phyloP scores from a whole-genome alignment of 2,888 invertebrate genomes.

The Lycaena phlaeas region DNA sequence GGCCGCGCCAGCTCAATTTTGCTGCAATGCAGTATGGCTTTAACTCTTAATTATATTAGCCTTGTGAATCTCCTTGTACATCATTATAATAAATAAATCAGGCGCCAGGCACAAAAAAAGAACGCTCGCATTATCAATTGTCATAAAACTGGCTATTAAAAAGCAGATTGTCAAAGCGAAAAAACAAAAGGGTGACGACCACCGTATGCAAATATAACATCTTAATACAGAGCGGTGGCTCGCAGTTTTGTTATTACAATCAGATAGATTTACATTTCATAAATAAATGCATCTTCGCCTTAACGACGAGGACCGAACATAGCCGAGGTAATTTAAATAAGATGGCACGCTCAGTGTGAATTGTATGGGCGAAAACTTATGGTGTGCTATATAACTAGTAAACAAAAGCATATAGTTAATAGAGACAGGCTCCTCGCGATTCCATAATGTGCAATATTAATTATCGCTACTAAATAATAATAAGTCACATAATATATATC shows the following conservation, averaged over 20 bases:
- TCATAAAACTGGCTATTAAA: slow-evolving; percentile 4
- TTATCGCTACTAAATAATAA: no score
- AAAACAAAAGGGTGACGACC: slow-evolving; percentile 42
- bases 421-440: no score
- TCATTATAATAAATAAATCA: no score
- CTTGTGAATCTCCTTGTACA: no score
- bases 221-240: slow-evolving; percentile 69
- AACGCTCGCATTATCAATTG: background rate
- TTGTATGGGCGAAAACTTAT: slow-evolving; percentile 19
- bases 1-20: no score
- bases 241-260: slow-evolving; percentile 72
- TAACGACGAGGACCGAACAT: slow-evolving; percentile 55
- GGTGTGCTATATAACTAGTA: background rate
- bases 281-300: slow-evolving; percentile 66
- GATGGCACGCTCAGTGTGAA: slow-evolving; percentile 42
- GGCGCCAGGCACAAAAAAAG: no score
- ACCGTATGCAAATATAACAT: slow-evolving; percentile 70
- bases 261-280: slow-evolving; percentile 73
- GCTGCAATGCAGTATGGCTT: no score
- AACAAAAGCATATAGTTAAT: no score
- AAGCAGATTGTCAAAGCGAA: slow-evolving; percentile 24
- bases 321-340: slow-evolving; percentile 58
- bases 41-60: no score
- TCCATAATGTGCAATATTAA: no score
- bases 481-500: no score